A percentile compares a stretch with the other conserved stretches of the same genome.
phyloP scores from a whole-genome alignment of 1,140 invertebrate genomes.

The Physella acuta region DNA sequence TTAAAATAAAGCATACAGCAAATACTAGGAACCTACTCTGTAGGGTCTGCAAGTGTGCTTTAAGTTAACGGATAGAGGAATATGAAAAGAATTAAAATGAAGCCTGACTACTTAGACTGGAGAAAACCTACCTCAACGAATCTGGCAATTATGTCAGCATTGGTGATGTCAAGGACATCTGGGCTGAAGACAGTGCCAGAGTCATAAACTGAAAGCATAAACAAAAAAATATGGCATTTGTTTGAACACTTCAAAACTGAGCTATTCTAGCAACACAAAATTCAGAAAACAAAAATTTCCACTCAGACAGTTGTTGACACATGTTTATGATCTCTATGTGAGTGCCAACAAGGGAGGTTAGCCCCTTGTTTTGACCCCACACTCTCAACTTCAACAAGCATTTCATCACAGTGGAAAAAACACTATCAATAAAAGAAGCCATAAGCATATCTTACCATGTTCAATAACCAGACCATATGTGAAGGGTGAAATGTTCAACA shows the following conservation, averaged over 20 bases:
- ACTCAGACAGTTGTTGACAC: conserved; percentile 18
- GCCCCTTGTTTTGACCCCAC: conserved; percentile 13
- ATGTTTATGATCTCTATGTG: conserved; percentile 14
- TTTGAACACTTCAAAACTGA: too few species aligned
- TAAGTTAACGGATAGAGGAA: too few species aligned
- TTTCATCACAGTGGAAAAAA: conserved; percentile 16
- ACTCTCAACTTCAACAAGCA: conserved; percentile 20
- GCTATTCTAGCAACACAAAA: too few species aligned
- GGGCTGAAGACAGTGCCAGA: conserved; percentile 97
- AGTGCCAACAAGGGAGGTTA: conserved; percentile 24
- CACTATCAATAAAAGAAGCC: not conserved
- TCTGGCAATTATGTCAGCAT: conserved; percentile 86
- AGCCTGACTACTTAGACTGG: too few species aligned
- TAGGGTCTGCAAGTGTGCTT: too few species aligned
- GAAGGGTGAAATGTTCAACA: conserved; percentile 99
- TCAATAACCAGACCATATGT: conserved; percentile 92
- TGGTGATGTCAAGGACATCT: conserved; percentile 95
- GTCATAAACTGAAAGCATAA: conserved; percentile 83
- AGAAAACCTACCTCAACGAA: conserved; percentile 72
- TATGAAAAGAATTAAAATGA: too few species aligned
- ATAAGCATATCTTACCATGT: conserved; percentile 60
- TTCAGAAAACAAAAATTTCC: not conserved
- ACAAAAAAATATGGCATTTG: too few species aligned
- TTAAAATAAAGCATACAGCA: not conserved
- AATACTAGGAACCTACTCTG: too few species aligned